These are phyloP conservation scores for Papilio machaon DNA, from an alignment of 1,140 invertebrate species.

Conservation along the genomic window DNA sequence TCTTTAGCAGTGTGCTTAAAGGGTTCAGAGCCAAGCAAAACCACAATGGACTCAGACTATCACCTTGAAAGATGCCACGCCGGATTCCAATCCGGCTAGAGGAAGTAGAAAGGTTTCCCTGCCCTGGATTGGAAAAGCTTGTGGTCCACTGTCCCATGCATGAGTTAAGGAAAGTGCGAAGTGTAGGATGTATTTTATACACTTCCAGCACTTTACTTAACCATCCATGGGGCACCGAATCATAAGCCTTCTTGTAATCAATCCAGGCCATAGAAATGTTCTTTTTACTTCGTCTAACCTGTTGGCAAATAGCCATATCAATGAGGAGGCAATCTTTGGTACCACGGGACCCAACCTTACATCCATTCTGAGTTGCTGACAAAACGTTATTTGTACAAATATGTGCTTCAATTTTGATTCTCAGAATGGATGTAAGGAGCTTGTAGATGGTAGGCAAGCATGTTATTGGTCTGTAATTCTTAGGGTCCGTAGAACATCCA, in stretches of 20 bases:
- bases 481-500: constrained; percentile 15
- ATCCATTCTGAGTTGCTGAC: constrained; percentile 37
- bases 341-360: constrained; percentile 11
- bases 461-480: constrained; percentile 22
- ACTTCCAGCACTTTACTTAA: constrained; percentile 11
- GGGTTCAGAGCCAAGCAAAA: neutral
- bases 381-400: constrained; percentile 19
- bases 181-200: neutral
- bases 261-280: constrained; percentile 35
- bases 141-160: neutral
- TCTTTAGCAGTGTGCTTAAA: no score
- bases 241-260: constrained; percentile 40
- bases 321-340: constrained; percentile 41
- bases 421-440: constrained; percentile 25
- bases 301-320: constrained; percentile 31
- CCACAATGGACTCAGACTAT: neutral
- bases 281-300: neutral
- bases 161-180: neutral
- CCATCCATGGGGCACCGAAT: constrained; percentile 40
- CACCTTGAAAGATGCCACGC: neutral
- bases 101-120: neutral
- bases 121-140: neutral
- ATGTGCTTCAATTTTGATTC: constrained; percentile 31
- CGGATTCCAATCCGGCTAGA: neutral
- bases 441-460: constrained; percentile 37